A percentile compares a stretch with the other conserved stretches of the same genome.
These are phyloP conservation scores for Taxidea taxus DNA, from an alignment of 2,113 vertebrate genomes.

Conservation along the genomic window DNA sequence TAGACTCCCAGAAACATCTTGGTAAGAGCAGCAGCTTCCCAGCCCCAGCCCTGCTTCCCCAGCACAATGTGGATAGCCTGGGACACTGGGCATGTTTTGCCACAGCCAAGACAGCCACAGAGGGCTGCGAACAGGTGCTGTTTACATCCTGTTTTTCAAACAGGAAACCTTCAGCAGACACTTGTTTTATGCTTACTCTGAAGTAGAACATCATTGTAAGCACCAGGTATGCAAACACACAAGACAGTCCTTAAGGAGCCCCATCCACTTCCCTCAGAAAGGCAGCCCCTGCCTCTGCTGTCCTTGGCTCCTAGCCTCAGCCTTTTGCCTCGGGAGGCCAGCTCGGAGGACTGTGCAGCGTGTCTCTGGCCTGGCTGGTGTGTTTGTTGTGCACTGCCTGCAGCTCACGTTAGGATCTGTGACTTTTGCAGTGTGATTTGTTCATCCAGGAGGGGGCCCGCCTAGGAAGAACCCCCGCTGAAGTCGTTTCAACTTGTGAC, in stretches of 20 bases:
- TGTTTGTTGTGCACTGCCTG: constrained; percentile 58
- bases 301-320: neutral
- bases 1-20: neutral
- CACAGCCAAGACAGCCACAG: neutral
- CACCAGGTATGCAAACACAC: neutral
- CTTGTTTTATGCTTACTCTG: neutral
- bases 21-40: neutral
- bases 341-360: neutral
- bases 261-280: neutral
- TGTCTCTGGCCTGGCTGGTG: constrained; percentile 28
- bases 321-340: neutral
- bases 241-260: neutral
- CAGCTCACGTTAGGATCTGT: constrained; percentile 79
- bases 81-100: neutral
- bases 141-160: neutral
- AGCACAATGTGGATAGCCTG: neutral
- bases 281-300: neutral
- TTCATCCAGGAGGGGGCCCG: constrained; percentile 98
- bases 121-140: neutral
- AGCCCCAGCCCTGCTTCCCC: neutral
- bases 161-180: neutral
- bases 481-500: constrained; percentile 98
- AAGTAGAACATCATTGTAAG: neutral
- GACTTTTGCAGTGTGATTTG: constrained; percentile 95
- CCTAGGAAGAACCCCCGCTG: constrained; percentile 96